Evolutionary conservation across 2,888 invertebrate species (phyloP).

Genomic region (Timandra comae): DNA sequence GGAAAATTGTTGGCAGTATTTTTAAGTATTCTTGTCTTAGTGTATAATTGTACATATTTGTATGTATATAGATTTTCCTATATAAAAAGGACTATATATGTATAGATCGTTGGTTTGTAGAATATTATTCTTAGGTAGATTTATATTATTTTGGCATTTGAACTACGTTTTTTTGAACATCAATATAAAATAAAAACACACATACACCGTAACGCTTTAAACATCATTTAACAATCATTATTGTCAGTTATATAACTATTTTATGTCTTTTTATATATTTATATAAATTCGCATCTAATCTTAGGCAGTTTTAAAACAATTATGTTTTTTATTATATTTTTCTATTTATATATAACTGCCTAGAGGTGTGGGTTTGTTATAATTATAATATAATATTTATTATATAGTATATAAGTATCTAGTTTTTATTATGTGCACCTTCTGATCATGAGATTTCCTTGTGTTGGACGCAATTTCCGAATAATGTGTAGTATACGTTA

Average conservation of each 20-base stretch:
- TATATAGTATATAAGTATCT: too few relatives aligned
- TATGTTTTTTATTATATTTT: slow-evolving; percentile 56
- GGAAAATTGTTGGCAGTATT: slow-evolving; percentile 10
- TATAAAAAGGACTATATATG: too few relatives aligned
- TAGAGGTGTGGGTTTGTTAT: slow-evolving; percentile 38
- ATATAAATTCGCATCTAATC: slow-evolving; percentile 75
- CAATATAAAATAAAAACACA: slow-evolving; percentile 56
- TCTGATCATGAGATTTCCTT: too few relatives aligned
- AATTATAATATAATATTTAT: too few relatives aligned
- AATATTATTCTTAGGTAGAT: too few relatives aligned
- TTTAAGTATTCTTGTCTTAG: too few relatives aligned
- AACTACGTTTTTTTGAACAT: slow-evolving; percentile 55
- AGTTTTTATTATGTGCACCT: too few relatives aligned
- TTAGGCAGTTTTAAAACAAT: slow-evolving; percentile 75
- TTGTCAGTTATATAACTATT: slow-evolving; percentile 77
- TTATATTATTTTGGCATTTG: slow-evolving; percentile 55
- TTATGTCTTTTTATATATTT: slow-evolving; percentile 67
- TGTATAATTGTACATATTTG: too few relatives aligned
- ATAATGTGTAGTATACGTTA: too few relatives aligned
- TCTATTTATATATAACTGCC: slow-evolving; percentile 47
- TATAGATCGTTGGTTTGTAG: too few relatives aligned
- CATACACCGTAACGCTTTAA: slow-evolving; percentile 72
- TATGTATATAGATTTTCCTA: too few relatives aligned
- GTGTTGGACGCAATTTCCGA: too few relatives aligned
- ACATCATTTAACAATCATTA: slow-evolving; percentile 77